phyloP scores from a whole-genome alignment of 2,797 vertebrate species.

The Sebastes matsubarae region DNA sequence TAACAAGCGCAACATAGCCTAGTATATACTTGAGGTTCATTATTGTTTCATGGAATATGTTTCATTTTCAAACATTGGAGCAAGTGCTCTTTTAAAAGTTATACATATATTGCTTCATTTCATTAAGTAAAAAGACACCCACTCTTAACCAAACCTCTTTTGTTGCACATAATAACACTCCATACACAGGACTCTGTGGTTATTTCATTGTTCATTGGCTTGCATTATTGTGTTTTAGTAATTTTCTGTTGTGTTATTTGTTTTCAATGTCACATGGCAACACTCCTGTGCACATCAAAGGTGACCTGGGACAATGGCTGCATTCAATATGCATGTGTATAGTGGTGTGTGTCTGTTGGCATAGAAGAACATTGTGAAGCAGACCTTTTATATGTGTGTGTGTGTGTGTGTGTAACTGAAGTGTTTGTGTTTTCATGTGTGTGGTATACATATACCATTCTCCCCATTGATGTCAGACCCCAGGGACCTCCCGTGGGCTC shows the following conservation, averaged over 20 bases:
- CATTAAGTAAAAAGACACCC: neutral
- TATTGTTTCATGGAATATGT: no score
- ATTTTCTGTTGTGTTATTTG: slow-evolving; percentile 22
- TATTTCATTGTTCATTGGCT: slow-evolving; percentile 41
- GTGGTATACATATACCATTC: neutral
- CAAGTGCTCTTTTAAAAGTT: neutral
- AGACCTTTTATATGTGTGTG: neutral
- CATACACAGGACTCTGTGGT: neutral
- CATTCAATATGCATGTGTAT: neutral
- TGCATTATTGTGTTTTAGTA: slow-evolving; percentile 29
- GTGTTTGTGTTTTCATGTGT: neutral
- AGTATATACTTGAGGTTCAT: no score
- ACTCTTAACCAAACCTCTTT: neutral
- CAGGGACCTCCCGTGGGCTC: slow-evolving; percentile 20
- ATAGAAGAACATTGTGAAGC: neutral
- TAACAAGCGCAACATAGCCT: no score
- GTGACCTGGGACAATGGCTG: slow-evolving; percentile 31
- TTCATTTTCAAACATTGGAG: neutral
- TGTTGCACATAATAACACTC: neutral
- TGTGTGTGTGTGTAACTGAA: neutral
- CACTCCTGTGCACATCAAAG: slow-evolving; percentile 36
- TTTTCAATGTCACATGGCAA: slow-evolving; percentile 27
- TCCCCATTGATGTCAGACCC: slow-evolving; percentile 31
- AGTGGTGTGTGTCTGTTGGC: neutral
- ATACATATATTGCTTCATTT: neutral